Evolutionary conservation across 2,113 vertebrate species (phyloP).

Genomic region (Bubalus kerabau): DNA sequence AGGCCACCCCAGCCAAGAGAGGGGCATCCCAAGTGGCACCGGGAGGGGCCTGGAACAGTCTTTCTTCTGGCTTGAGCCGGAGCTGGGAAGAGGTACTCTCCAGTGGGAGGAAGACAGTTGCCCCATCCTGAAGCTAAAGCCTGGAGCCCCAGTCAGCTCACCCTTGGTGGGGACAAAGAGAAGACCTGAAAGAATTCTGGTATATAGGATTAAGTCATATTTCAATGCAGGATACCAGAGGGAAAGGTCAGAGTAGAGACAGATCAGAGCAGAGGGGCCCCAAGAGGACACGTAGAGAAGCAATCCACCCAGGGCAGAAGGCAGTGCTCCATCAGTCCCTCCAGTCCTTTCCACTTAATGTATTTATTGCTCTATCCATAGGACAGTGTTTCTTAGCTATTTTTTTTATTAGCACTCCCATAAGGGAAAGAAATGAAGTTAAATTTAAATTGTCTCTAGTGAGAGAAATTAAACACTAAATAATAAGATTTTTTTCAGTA

Average conservation of each 20-base stretch:
- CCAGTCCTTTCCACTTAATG: not conserved
- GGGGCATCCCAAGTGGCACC: not conserved
- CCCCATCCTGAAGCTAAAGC: not conserved
- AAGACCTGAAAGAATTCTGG: not conserved
- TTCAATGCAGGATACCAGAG: not conserved
- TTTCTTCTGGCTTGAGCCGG: not conserved
- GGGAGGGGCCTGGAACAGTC: not conserved
- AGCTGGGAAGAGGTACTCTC: not conserved
- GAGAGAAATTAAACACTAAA: not conserved
- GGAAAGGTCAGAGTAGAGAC: not conserved
- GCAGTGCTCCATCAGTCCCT: rapidly evolving
- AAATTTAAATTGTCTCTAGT: not conserved
- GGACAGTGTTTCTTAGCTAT: not conserved
- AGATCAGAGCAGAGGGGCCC: not conserved
- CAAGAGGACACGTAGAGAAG: not conserved
- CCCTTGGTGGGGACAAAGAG: not conserved
- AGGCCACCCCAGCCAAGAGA: not conserved
- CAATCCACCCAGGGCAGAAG: no score
- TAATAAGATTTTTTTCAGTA: not conserved
- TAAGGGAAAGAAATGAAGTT: not conserved
- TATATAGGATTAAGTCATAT: not conserved
- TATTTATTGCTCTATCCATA: not conserved
- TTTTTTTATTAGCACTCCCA: not conserved
- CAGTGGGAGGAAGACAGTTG: not conserved
- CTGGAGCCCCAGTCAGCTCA: not conserved